Base-by-base conservation (phyloP, 2,888 invertebrate genomes). In the Gari tellinella region DNA sequence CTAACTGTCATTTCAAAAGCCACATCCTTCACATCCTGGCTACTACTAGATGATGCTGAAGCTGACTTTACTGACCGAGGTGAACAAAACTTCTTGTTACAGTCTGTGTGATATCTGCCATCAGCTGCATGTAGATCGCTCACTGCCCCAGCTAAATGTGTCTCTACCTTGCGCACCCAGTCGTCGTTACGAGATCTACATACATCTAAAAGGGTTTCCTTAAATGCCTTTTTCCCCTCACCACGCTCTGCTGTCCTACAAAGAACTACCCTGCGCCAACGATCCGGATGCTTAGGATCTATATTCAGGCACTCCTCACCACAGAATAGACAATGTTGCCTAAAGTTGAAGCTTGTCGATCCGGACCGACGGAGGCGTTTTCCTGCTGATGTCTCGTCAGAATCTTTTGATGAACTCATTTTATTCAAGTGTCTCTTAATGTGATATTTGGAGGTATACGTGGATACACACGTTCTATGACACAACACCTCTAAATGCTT, bases 41-140 rank as follows among this genome's bases (percentile, higher is more conserved):
- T n/a, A n/a, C n/a, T n/a, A n/a, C n/a, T n/a, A n/a, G 8, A 45
- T 17, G 8, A 12, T n/a, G n/a, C 7, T 17, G 45, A 45, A 12
- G 45, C 45, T 12, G 7, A n/a, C 8, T n/a, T 7, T 7, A 45
- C 45, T 5, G 8, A 45, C 19, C n/a, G 15, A 12, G 8, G 10
- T 5, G 10, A 7, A 15, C 15, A 5, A n/a, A 45, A 45, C n/a
- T 45, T 45, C 5, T 15, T 5, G 7, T 12, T 45, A 19, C 45
- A 45, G 19, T 45, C 45, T 17, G 19, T 19, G 19, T 45, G 45
- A n/a, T 45, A 45, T 7, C 45, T 15, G 7, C n/a, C 45, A 45
- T 45, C 45, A 5, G 45, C 45, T 12, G 45, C 45, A 45, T 45
- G 45, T n/a, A 45, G 19, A n/a, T 45, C 45, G 19, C 45, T 45